phyloP scores from a whole-genome alignment of 2,113 vertebrate genomes.

The Raphicerus campestris region DNA sequence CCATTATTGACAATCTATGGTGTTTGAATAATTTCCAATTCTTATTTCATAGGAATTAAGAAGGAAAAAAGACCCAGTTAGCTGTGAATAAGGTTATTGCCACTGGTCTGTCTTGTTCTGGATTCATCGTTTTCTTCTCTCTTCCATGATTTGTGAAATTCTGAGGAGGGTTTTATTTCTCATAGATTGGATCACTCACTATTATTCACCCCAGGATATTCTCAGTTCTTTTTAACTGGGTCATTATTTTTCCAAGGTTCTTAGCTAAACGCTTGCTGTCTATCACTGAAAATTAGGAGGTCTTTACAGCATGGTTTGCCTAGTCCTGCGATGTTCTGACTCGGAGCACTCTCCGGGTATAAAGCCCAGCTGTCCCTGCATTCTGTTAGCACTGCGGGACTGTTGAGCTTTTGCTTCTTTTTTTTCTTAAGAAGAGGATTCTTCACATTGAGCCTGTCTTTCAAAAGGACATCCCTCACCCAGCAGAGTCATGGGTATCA shows the following conservation, averaged over 20 bases:
- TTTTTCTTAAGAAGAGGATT: background rate
- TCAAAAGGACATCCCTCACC: background rate
- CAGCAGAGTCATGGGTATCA: background rate
- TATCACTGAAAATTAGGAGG: background rate
- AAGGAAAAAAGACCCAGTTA: background rate
- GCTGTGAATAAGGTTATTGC: background rate
- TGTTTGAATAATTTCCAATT: background rate
- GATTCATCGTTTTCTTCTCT: background rate
- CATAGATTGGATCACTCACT: background rate
- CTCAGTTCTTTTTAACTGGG: background rate
- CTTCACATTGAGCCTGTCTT: background rate
- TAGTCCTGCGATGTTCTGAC: background rate
- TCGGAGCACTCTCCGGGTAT: accelerated
- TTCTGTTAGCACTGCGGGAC: conserved; percentile 14
- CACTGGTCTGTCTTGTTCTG: background rate
- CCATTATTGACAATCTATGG: background rate
- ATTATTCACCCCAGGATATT: background rate
- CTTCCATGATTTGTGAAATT: background rate
- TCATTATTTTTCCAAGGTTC: background rate
- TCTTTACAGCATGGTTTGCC: background rate
- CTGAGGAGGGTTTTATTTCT: background rate
- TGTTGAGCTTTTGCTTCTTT: background rate
- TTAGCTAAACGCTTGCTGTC: background rate
- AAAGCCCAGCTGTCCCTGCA: background rate
- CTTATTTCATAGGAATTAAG: background rate